Conservation (phyloP, 2,888 invertebrate genomes). For the Leucophenga maculata region DNA sequence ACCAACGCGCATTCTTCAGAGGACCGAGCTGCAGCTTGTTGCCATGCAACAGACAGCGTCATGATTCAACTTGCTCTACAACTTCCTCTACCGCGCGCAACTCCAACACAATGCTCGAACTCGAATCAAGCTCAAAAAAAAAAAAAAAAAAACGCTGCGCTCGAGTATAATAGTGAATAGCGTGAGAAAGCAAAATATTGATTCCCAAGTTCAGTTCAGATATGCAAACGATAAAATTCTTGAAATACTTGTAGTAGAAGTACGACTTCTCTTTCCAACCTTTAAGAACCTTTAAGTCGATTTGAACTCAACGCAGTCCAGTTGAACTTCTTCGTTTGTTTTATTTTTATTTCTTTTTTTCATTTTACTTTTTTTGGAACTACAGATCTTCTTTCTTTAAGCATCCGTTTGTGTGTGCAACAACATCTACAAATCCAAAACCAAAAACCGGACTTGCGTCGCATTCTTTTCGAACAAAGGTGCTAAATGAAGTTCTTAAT, state of each 20-base stretch:
- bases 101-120: not conserved
- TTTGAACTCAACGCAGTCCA: not conserved
- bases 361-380: not conserved
- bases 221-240: conserved; percentile 67
- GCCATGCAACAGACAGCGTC: not conserved
- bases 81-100: not conserved
- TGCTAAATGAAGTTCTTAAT: conserved; percentile 66
- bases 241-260: conserved; percentile 29
- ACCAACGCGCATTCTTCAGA: conserved; percentile 27
- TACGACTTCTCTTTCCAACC: not conserved
- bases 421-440: too few relatives aligned
- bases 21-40: conserved; percentile 32
- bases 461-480: conserved; percentile 45
- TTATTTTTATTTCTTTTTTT: not conserved
- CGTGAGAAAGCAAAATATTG: conserved; percentile 65
- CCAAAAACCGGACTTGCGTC: conserved; percentile 42
- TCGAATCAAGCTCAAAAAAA: not conserved
- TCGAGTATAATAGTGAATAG: conserved; percentile 46
- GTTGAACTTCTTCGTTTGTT: not conserved
- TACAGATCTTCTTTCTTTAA: too few relatives aligned
- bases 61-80: conserved; percentile 32
- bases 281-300: not conserved
- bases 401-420: too few relatives aligned
- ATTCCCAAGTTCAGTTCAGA: conserved; percentile 48
- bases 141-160: not conserved